phyloP scores from a whole-genome alignment of 1,140 invertebrate genomes.

The Aradophagus sp. region DNA sequence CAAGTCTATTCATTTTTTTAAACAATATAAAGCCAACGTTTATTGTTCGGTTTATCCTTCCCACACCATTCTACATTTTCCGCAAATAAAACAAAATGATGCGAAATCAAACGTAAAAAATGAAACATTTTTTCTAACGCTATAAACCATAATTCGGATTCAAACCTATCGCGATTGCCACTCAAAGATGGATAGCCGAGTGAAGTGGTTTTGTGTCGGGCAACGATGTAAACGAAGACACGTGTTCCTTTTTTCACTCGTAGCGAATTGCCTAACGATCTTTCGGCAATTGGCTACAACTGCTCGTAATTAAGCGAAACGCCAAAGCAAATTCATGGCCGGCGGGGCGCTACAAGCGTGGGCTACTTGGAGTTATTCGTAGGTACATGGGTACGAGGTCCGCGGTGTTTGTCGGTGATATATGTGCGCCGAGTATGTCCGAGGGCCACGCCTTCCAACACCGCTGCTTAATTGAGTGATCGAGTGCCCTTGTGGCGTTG shows the following conservation, averaged over 20 bases:
- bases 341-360: slow-evolving; percentile 55
- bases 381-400: slow-evolving; percentile 41
- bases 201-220: slow-evolving; percentile 9
- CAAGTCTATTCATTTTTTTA: too few relatives aligned
- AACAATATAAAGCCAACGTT: too few relatives aligned
- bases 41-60: too few relatives aligned
- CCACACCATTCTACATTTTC: too few relatives aligned
- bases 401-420: slow-evolving; percentile 63
- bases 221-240: slow-evolving; percentile 38
- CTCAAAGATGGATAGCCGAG: slow-evolving; percentile 16
- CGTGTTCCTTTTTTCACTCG: slow-evolving; percentile 29
- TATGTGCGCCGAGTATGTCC: slow-evolving; percentile 67
- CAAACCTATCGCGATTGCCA: too few relatives aligned
- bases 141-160: too few relatives aligned
- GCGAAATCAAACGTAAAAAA: too few relatives aligned
- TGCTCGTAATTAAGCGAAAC: slow-evolving; percentile 64
- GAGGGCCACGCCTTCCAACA: slow-evolving; percentile 71
- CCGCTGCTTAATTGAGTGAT: slow-evolving; percentile 72
- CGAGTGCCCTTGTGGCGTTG: slow-evolving; percentile 69
- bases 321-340: slow-evolving; percentile 66
- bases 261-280: slow-evolving; percentile 50
- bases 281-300: slow-evolving; percentile 58
- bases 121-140: too few relatives aligned
- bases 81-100: too few relatives aligned
- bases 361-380: slow-evolving; percentile 55